Base-by-base conservation (phyloP, 1,140 invertebrate genomes). In the Nymphalis io region DNA sequence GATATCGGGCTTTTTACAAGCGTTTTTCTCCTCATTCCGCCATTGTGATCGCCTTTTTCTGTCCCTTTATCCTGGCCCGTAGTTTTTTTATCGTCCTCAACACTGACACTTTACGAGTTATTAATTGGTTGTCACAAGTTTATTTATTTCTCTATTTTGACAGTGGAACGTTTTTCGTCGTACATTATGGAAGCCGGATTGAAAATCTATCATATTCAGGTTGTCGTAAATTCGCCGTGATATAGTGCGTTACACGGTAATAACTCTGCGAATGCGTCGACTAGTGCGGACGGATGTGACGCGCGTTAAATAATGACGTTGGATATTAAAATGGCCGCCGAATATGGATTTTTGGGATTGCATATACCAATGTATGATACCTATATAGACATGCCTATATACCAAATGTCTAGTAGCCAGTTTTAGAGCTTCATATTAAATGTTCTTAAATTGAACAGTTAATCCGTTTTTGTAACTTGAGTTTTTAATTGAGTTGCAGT, bases 191-290 rank as follows among this genome's bases (percentile, higher is more conserved):
- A 72, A 82, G 78, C 77, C 61, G 88, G 87, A 91, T 91, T 91
- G 89, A 91, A 91, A 90, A 91, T 91, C 89, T 89, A 91, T 91
- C 89, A 91, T 91, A 90, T 90, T 89, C 89, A 91, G 89, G 82
- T 85, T 86, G 79, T 86, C 87, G 87, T 91, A 91, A 91, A 91
- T 91, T 89, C 83, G 81, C 78, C 60, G 84, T 91, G 89, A 91
- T 91, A 83, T 91, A 91, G 87, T 89, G 83, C 75, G 81, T 85
- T 83, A 88, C 87, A 88, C 67, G 83, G 85, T 84, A 85, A 91
- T 91, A 91, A 91, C 80, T 91, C 81, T 86, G 80, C 80, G 80
- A 81, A 75, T 75, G 83, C 83, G 77, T 81, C 82, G 84, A 81
- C 75, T 87, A 85, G 84, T 89, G 87, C 73, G 87, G 87, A 90